Base-by-base conservation (phyloP, 2,113 vertebrate genomes). In the Illadopsis cleaveri region DNA sequence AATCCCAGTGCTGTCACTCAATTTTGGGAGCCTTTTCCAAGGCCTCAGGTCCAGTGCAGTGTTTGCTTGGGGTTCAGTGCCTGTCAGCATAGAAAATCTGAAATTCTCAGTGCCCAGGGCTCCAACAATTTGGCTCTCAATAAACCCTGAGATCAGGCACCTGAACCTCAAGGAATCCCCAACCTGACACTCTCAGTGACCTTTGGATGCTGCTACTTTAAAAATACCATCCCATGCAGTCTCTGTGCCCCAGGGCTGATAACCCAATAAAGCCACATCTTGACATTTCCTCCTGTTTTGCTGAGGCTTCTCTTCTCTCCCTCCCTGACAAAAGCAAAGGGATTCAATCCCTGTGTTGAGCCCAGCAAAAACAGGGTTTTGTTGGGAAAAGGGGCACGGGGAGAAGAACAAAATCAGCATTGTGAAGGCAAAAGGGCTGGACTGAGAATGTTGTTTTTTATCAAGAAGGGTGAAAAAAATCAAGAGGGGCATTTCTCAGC, bases 261-360 rank as follows among this genome's bases (percentile, higher is more conserved):
- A 86, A 83, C n/a, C 37, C 83, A 90, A 86, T 76, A 91, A 96
- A 88, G 1, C 12, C 78, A 93, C 73, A 70, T 38, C 84, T 91
- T 82, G 50, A 48, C 44, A 53, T 45, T 76, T 71, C 90, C 91
- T 94, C 88, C 90, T 94, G 72, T 72, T 90, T 51, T 54, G 23
- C 35, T 68, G 72, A 61, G 80, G 54, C 11, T 93, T 62, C 83
- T 82, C 45, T 25, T 86, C 61, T 38, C 37, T 15, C 45, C 44
- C 12, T 31, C 35, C 40, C 30, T 33, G 68, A 54, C 22, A 48
- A 54, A 93, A 64, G 48, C 78, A 64, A 25, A 92, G 40, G 57
- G 42, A 31, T 88, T 85, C 54, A 3, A 69, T 22, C 8, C 21
- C 33, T n/a, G 37, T 5, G 14, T 4, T 9, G 27, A 65, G 47